phyloP scores from a whole-genome alignment of 1,140 invertebrate species.

The Trichonephila clavata region DNA sequence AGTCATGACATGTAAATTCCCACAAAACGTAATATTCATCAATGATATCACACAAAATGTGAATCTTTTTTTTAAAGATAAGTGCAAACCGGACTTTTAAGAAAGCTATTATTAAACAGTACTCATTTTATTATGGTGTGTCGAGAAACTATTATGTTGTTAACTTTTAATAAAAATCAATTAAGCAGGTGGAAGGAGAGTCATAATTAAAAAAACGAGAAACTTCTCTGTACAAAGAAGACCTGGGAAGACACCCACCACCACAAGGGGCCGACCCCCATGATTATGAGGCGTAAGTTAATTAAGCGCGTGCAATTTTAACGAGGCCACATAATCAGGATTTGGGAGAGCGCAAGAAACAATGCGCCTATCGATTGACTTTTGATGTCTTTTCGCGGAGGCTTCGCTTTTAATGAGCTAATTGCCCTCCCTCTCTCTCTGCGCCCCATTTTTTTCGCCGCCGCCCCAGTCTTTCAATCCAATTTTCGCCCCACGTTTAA shows the following conservation, averaged over 20 bases:
- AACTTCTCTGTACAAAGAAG: background rate
- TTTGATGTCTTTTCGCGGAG: constrained; percentile 70
- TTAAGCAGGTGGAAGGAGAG: no score
- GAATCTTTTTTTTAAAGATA: no score
- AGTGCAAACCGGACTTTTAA: no score
- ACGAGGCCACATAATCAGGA: constrained; percentile 76
- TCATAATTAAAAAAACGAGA: no score
- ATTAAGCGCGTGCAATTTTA: constrained; percentile 77
- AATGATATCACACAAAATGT: no score
- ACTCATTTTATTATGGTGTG: no score
- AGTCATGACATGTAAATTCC: no score
- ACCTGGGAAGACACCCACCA: constrained; percentile 44
- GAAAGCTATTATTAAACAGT: no score
- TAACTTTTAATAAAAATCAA: no score
- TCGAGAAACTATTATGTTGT: no score
- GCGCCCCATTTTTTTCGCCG: background rate
- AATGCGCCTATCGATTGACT: constrained; percentile 70
- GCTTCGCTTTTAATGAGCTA: constrained; percentile 76
- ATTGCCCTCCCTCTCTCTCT: constrained; percentile 41
- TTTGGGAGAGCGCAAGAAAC: constrained; percentile 72
- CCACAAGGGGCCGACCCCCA: constrained; percentile 50
- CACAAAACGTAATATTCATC: no score
- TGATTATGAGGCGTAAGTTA: constrained; percentile 75
- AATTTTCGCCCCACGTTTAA: constrained; percentile 75
- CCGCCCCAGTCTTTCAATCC: constrained; percentile 31